Percentiles rank a stretch among this genome's conserved stretches.
These are phyloP conservation scores for Lycophotia porphyrea DNA, from an alignment of 2,888 invertebrate species.

Conservation along the genomic window DNA sequence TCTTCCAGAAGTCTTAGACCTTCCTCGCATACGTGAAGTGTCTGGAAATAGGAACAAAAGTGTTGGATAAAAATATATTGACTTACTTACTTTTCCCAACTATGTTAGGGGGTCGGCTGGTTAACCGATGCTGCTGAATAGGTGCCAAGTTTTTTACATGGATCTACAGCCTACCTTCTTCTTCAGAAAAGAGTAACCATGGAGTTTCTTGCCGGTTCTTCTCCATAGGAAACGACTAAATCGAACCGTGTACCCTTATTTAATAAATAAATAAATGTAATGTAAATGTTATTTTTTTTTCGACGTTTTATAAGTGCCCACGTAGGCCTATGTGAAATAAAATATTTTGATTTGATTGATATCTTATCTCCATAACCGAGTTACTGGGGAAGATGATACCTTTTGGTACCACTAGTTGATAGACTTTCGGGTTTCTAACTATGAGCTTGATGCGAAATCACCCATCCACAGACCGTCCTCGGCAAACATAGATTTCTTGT, in stretches of 20 bases:
- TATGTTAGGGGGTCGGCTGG: not conserved
- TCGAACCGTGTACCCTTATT: too few species aligned
- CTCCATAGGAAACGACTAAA: too few species aligned
- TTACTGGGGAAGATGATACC: not conserved
- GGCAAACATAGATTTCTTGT: not conserved
- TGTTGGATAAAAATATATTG: not conserved
- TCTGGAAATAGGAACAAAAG: conserved; percentile 84
- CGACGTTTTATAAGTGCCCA: too few species aligned
- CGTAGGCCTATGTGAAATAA: too few species aligned
- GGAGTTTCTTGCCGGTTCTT: too few species aligned
- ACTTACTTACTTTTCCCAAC: not conserved
- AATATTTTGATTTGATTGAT: too few species aligned
- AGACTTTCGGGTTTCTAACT: not conserved
- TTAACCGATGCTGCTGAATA: too few species aligned
- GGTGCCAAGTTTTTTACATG: not conserved
- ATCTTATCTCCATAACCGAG: too few species aligned
- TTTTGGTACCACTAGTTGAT: not conserved
- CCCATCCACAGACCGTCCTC: not conserved
- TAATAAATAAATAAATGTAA: too few species aligned
- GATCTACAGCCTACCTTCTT: too few species aligned
- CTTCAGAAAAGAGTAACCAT: too few species aligned
- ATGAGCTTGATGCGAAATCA: not conserved
- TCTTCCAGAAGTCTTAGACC: conserved; percentile 96
- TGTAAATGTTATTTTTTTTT: too few species aligned
- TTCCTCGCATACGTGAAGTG: conserved; percentile 97